Conservation (phyloP, 2,888 invertebrate genomes). For the Lacanobia oleracea region DNA sequence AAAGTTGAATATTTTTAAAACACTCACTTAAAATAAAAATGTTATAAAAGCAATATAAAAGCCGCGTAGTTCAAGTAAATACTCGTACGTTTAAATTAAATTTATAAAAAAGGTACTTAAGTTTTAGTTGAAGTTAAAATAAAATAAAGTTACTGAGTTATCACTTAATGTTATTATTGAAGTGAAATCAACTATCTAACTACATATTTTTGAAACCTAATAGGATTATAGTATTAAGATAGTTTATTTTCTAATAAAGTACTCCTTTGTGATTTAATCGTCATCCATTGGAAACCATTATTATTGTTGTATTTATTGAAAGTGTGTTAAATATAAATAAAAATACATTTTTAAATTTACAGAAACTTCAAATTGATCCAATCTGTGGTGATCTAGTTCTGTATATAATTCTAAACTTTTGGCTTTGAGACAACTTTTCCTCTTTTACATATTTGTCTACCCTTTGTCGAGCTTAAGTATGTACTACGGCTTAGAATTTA, state of each 20-base stretch:
- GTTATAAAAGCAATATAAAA: conserved; percentile 16
- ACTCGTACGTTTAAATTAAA: conserved; percentile 36
- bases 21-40: conserved; percentile 8
- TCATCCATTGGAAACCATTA: too few species aligned
- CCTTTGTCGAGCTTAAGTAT: conserved; percentile 17
- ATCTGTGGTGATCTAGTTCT: conserved; percentile 33
- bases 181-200: conserved; percentile 10
- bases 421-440: conserved; percentile 22
- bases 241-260: too few species aligned
- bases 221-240: too few species aligned
- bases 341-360: conserved; percentile 18
- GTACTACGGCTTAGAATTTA: conserved; percentile 12
- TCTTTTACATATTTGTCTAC: conserved; percentile 44
- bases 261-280: too few species aligned
- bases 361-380: conserved; percentile 30
- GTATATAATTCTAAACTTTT: conserved; percentile 24
- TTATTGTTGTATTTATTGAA: too few species aligned
- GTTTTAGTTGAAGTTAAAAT: conserved; percentile 14
- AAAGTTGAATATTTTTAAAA: conserved; percentile 10
- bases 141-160: conserved; percentile 29
- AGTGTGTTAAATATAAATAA: too few species aligned
- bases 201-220: not conserved
- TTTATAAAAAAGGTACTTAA: conserved; percentile 41
- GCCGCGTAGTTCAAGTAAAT: conserved; percentile 8
- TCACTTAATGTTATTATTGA: conserved; percentile 22